phyloP scores from a whole-genome alignment of 2,888 invertebrate genomes.

The Dendrolimus houi region DNA sequence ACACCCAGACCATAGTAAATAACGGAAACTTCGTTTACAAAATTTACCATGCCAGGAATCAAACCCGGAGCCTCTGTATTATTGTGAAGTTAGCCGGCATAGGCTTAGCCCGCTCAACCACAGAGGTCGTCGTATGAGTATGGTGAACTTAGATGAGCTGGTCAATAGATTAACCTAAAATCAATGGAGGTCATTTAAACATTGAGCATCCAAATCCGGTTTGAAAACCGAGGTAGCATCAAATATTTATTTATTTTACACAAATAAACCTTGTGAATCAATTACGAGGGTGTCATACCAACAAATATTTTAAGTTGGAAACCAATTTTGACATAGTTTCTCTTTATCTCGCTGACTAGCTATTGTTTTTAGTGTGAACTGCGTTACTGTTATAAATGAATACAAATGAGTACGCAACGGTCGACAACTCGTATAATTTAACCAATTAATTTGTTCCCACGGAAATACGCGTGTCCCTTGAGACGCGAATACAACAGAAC shows the following conservation, averaged over 20 bases:
- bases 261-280: too few relatives aligned
- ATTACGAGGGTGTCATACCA: too few relatives aligned
- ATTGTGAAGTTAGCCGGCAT: too few relatives aligned
- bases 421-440: conserved; percentile 49
- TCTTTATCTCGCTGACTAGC: conserved; percentile 4
- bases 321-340: too few relatives aligned
- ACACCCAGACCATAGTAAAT: too few relatives aligned
- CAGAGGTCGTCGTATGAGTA: background rate
- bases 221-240: background rate
- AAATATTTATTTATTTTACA: too few relatives aligned
- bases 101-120: background rate
- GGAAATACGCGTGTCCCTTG: conserved; percentile 44
- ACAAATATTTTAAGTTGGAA: too few relatives aligned
- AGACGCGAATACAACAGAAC: conserved; percentile 29
- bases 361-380: conserved; percentile 44
- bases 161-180: background rate
- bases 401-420: conserved; percentile 40
- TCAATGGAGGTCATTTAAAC: background rate
- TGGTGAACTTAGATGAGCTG: background rate
- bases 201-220: background rate
- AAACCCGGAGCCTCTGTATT: too few relatives aligned
- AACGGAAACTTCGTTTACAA: too few relatives aligned
- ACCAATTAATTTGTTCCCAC: conserved; percentile 67
- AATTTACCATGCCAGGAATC: too few relatives aligned
- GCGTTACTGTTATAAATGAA: conserved; percentile 43